These are phyloP conservation scores for Lethenteron camtschaticum DNA, from an alignment of 2,113 vertebrate species.

Conservation along the genomic window DNA sequence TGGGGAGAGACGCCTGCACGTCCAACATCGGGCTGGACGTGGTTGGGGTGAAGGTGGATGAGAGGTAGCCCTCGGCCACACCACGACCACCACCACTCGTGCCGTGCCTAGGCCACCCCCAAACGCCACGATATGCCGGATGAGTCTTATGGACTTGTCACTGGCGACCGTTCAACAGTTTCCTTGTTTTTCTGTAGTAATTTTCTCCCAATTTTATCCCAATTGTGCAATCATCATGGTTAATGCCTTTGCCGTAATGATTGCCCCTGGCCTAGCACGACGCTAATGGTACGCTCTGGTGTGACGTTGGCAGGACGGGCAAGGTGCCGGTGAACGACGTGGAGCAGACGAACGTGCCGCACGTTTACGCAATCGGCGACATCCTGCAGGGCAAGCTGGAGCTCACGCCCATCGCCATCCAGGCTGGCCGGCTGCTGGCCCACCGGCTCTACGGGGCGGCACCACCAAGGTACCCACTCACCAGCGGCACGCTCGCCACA, in stretches of 20 bases:
- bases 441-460: conserved; percentile 43
- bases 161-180: no score
- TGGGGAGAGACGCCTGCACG: conserved; percentile 72
- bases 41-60: conserved; percentile 47
- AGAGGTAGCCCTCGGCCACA: conserved; percentile 28
- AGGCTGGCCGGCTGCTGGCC: conserved; percentile 63
- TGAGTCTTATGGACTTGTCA: no score
- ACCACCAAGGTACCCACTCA: conserved; percentile 28
- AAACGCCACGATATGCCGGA: no score
- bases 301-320: conserved; percentile 31
- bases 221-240: no score
- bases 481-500: no score
- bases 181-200: conserved; percentile 13
- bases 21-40: conserved; percentile 59
- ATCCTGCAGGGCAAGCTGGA: conserved; percentile 68
- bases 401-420: conserved; percentile 76
- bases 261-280: neutral
- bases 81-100: no score
- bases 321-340: conserved; percentile 62
- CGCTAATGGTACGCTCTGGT: neutral
- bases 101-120: no score
- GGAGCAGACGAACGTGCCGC: conserved; percentile 65
- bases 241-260: no score
- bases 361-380: conserved; percentile 72
- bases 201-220: no score